Evolutionary conservation across 2,888 invertebrate genomes (phyloP).

Genomic region (Drosophila peninsularis): DNA sequence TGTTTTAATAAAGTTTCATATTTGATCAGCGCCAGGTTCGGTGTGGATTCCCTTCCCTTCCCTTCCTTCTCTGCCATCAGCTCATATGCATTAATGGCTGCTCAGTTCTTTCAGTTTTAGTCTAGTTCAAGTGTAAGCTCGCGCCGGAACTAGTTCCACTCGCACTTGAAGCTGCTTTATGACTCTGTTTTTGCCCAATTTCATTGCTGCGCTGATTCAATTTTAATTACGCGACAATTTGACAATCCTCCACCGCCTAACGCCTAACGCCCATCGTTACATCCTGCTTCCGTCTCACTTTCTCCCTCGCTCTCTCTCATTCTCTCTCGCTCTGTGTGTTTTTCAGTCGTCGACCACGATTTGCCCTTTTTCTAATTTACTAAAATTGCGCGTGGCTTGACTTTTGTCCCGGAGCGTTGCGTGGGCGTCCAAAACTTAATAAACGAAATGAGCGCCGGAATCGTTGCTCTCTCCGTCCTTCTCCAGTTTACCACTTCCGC

Average conservation of each 20-base stretch:
- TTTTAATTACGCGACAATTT: slow-evolving; percentile 57
- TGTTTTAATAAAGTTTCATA: slow-evolving; percentile 1
- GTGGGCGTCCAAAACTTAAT: slow-evolving; percentile 44
- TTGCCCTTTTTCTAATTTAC: slow-evolving; percentile 44
- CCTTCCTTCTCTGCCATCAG: too few relatives aligned
- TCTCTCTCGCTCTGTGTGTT: background rate
- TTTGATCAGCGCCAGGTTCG: background rate
- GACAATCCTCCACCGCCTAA: background rate
- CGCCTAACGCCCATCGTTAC: background rate
- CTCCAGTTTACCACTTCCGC: background rate
- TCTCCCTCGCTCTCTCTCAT: background rate
- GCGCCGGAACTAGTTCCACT: slow-evolving; percentile 1
- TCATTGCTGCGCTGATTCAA: slow-evolving; percentile 39
- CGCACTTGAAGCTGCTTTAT: slow-evolving; percentile 12
- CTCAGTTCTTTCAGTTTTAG: background rate
- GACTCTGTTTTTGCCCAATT: slow-evolving; percentile 15
- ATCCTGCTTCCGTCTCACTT: background rate
- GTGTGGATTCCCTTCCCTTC: background rate
- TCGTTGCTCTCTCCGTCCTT: slow-evolving; percentile 17
- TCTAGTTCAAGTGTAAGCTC: background rate
- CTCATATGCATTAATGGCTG: background rate
- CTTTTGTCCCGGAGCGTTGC: slow-evolving; percentile 36
- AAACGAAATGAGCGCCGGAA: slow-evolving; percentile 48
- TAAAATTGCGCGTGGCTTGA: slow-evolving; percentile 41
- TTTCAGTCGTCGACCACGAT: slow-evolving; percentile 8